Conservation (phyloP, 1,140 invertebrate species). For the Heterodera carotae region DNA sequence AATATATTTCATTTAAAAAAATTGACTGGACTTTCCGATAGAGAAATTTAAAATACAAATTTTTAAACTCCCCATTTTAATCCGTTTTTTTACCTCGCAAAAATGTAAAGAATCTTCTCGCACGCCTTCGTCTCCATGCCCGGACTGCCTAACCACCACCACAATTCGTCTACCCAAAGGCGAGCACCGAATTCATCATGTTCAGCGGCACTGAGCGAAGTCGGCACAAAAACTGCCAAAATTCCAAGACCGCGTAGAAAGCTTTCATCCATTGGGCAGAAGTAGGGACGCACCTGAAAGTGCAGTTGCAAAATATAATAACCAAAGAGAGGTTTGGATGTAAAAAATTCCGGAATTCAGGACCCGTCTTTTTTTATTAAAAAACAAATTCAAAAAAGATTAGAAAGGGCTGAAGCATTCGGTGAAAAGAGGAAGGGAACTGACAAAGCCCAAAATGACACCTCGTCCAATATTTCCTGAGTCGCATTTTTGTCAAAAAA, state of each 20-base stretch:
- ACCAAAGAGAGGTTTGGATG: too few species aligned
- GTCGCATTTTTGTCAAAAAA: conserved; percentile 79
- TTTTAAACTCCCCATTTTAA: too few species aligned
- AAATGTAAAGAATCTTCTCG: conserved; percentile 52
- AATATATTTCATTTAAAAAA: background rate
- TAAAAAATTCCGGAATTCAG: too few species aligned
- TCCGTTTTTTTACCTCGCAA: conserved; percentile 42
- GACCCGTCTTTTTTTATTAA: too few species aligned
- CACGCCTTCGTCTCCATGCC: conserved; percentile 42
- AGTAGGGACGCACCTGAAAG: conserved; percentile 71
- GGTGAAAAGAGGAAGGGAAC: too few species aligned
- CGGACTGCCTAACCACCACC: conserved; percentile 54
- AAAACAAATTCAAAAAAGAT: conserved; percentile 36
- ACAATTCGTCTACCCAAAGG: conserved; percentile 82
- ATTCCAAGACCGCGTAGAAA: conserved; percentile 72
- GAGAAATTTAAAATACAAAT: too few species aligned
- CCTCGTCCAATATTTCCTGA: conserved; percentile 82
- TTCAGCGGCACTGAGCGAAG: conserved; percentile 72
- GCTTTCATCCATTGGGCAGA: conserved; percentile 75
- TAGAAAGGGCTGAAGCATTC: too few species aligned
- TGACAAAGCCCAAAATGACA: conserved; percentile 60
- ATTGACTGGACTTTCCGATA: background rate
- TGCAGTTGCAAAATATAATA: too few species aligned
- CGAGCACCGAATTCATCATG: conserved; percentile 70
- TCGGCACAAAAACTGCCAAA: conserved; percentile 78